These are phyloP conservation scores for Coleophora flavipennella DNA, from an alignment of 2,888 invertebrate genomes.

Conservation along the genomic window DNA sequence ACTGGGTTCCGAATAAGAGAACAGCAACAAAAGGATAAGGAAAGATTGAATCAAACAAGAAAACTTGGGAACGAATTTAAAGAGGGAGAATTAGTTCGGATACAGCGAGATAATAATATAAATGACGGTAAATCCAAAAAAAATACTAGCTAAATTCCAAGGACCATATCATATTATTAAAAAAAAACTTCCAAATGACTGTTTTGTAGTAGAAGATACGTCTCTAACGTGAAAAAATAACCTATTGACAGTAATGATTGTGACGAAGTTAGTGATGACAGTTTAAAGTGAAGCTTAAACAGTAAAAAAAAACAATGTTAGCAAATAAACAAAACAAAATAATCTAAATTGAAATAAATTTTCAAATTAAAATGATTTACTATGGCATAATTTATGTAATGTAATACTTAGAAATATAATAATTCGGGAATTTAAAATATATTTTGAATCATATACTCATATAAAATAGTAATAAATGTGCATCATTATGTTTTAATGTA, in stretches of 20 bases:
- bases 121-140: neutral
- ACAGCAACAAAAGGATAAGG: neutral
- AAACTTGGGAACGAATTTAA: neutral
- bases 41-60: neutral
- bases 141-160: neutral
- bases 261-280: neutral
- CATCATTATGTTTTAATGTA: too few species aligned
- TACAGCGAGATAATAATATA: neutral
- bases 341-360: too few species aligned
- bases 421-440: too few species aligned
- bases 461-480: too few species aligned
- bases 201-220: conserved; percentile 1
- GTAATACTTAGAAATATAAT: too few species aligned
- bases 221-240: neutral
- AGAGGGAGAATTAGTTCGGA: neutral
- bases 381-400: too few species aligned
- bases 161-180: neutral
- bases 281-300: too few species aligned
- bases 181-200: neutral
- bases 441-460: too few species aligned
- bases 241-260: neutral
- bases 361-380: too few species aligned
- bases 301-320: too few species aligned
- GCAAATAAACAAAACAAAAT: too few species aligned
- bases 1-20: neutral